A percentile compares a stretch with the other conserved stretches of the same genome.
Conservation (phyloP, 2,113 vertebrate genomes). For the Tilapia sparmanii region DNA sequence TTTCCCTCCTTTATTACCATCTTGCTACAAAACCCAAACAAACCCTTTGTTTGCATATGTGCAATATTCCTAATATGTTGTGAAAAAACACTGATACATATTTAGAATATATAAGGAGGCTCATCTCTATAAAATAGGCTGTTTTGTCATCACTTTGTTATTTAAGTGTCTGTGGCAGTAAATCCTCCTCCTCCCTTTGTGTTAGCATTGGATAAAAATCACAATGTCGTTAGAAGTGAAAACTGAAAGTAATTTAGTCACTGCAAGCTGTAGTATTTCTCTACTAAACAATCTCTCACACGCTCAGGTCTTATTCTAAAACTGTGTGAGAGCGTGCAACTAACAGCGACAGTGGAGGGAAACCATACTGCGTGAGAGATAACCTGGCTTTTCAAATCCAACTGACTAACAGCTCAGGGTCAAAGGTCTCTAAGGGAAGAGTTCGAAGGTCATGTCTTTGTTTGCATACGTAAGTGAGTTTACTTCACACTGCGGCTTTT, state of each 20-base stretch:
- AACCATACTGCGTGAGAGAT: neutral
- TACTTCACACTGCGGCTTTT: neutral
- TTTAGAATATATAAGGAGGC: neutral
- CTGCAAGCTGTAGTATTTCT: neutral
- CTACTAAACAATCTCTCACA: neutral
- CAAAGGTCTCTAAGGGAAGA: neutral
- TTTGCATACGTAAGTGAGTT: neutral
- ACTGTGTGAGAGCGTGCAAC: neutral
- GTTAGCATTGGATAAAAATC: neutral
- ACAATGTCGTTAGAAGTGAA: neutral
- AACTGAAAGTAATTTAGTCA: neutral
- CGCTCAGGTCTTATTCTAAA: neutral
- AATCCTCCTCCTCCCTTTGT: neutral
- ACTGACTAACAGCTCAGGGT: neutral
- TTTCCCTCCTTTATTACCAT: neutral
- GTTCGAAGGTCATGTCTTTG: constrained; percentile 24
- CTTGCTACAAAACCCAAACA: neutral
- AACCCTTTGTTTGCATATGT: neutral
- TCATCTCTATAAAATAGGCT: neutral
- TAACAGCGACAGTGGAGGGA: neutral
- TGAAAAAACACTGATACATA: neutral
- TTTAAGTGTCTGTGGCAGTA: neutral
- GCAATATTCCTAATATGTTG: neutral
- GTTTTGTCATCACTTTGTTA: neutral
- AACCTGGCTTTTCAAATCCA: neutral